Conservation (phyloP, 2,797 vertebrate species). For the Gadopsis bispinosus region DNA sequence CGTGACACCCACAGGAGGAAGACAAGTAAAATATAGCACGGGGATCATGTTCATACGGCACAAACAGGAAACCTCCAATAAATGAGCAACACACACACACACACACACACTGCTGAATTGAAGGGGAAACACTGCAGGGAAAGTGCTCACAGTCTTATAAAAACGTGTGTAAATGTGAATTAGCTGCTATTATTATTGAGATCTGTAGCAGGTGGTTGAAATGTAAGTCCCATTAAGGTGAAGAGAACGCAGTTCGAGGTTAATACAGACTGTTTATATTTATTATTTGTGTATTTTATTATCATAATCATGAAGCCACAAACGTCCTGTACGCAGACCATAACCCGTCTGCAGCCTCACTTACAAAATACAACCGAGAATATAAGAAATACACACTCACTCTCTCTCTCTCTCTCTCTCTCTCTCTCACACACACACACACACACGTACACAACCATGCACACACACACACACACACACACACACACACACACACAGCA, state of each 20-base stretch:
- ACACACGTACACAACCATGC: conserved; percentile 3
- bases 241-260: background rate
- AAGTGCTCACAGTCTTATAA: background rate
- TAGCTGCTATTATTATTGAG: background rate
- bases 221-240: background rate
- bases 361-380: conserved; percentile 60
- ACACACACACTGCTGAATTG: background rate
- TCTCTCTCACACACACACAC: background rate
- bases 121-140: background rate
- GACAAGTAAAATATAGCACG: conserved; percentile 28
- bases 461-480: too few relatives aligned
- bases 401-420: conserved; percentile 2
- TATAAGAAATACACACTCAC: conserved; percentile 51
- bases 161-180: conserved; percentile 21
- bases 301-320: conserved; percentile 56
- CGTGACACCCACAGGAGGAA: background rate
- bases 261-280: background rate
- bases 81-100: background rate
- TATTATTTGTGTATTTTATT: conserved; percentile 49
- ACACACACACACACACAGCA: background rate
- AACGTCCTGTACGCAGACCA: conserved; percentile 44
- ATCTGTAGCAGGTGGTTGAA: conserved; percentile 16
- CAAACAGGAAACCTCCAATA: background rate
- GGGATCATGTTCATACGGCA: conserved; percentile 23
- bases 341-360: conserved; percentile 34